These are phyloP conservation scores for Trididemnum miniatum DNA, from an alignment of 23 tunicate species.

Conservation along the genomic window DNA sequence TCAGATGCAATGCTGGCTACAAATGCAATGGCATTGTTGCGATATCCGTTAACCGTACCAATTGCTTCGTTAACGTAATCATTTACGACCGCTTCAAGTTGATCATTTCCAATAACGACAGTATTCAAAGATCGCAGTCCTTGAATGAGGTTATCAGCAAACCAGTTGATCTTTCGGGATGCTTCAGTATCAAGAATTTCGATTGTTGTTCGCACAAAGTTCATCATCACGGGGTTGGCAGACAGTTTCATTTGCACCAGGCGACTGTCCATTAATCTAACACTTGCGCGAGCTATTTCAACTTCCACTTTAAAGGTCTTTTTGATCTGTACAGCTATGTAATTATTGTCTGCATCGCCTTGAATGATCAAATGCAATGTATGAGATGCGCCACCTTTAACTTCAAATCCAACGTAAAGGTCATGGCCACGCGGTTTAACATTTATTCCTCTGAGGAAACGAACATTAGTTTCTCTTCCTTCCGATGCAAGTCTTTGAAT, in stretches of 20 bases:
- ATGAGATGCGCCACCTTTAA: constrained; percentile 13
- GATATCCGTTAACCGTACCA: constrained; percentile 6
- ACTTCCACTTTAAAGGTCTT: constrained; percentile 36
- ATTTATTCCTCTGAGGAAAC: constrained; percentile 39
- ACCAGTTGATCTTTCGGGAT: constrained; percentile 55
- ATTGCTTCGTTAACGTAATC: constrained; percentile 27
- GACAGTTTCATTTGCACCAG: constrained; percentile 48
- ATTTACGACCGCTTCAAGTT: background rate
- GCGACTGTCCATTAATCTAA: constrained; percentile 38
- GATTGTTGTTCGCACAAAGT: constrained; percentile 31
- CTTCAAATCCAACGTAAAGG: constrained; percentile 53
- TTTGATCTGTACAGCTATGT: constrained; percentile 39
- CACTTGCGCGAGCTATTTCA: constrained; percentile 36
- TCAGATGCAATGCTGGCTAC: constrained; percentile 15
- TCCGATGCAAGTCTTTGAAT: constrained; percentile 27
- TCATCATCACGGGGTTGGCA: constrained; percentile 45
- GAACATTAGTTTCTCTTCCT: constrained; percentile 7
- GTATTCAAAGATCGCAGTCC: constrained; percentile 37
- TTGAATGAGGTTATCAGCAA: constrained; percentile 46
- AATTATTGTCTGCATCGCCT: background rate
- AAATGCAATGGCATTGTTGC: background rate
- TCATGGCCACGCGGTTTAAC: constrained; percentile 26
- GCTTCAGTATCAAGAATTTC: constrained; percentile 38
- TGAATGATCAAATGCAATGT: constrained; percentile 45
- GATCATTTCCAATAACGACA: constrained; percentile 41